These are phyloP conservation scores for Orius laevigatus DNA, from an alignment of 1,140 invertebrate species.

Conservation along the genomic window DNA sequence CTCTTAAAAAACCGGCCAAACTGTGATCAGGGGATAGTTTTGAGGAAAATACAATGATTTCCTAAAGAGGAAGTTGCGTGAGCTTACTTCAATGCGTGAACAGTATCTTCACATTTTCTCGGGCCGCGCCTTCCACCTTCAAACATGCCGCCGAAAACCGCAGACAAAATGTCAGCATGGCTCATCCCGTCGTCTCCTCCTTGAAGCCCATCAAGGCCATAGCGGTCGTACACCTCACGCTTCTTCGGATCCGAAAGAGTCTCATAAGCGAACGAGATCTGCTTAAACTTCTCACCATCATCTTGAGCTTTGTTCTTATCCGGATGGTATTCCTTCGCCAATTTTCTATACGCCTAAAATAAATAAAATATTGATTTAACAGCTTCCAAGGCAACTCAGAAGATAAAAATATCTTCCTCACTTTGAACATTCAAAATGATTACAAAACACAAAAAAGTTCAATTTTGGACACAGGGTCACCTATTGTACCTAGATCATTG, in stretches of 20 bases:
- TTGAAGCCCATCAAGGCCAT: constrained; percentile 63
- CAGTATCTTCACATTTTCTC: constrained; percentile 31
- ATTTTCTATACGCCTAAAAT: constrained; percentile 59
- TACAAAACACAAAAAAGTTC: not conserved
- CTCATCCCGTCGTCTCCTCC: constrained; percentile 40
- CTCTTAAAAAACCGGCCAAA: no score
- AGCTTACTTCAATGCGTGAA: constrained; percentile 37
- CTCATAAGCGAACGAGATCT: constrained; percentile 78
- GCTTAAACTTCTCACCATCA: constrained; percentile 71
- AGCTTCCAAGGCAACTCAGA: not conserved
- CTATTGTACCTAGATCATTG: no score
- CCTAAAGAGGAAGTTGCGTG: no score
- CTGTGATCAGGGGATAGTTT: no score
- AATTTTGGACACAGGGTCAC: constrained; percentile 6
- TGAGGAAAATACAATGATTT: no score
- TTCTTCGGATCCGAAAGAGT: constrained; percentile 55
- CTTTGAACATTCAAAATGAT: not conserved
- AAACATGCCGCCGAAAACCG: constrained; percentile 44
- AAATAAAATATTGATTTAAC: constrained; percentile 15
- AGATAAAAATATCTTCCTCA: not conserved
- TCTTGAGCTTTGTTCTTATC: constrained; percentile 58
- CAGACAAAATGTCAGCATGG: constrained; percentile 43
- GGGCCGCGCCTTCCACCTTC: constrained; percentile 28
- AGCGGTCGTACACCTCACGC: constrained; percentile 52
- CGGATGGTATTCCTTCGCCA: constrained; percentile 77